A percentile compares a stretch with the other conserved stretches of the same genome.
These are phyloP conservation scores for Chlorops oryzae DNA, from an alignment of 1,140 invertebrate species.

Conservation along the genomic window DNA sequence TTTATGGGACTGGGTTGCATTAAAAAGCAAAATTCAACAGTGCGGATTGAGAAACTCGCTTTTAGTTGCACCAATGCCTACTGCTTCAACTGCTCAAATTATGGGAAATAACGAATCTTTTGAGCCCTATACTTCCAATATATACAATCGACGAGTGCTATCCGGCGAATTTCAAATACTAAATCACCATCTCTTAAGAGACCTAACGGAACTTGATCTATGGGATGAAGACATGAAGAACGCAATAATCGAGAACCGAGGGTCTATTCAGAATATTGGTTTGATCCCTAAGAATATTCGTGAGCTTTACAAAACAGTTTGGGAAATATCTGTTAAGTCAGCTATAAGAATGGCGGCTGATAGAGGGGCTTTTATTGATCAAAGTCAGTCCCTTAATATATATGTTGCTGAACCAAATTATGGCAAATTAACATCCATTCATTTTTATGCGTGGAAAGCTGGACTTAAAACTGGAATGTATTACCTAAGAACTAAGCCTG, in stretches of 20 bases:
- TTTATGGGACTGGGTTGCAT: constrained; percentile 81
- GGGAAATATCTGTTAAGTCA: constrained; percentile 95
- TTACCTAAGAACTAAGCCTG: constrained; percentile 94
- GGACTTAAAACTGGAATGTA: constrained; percentile 99
- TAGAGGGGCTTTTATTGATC: constrained; percentile 96
- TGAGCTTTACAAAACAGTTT: constrained; percentile 93
- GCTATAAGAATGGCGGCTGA: constrained; percentile 98
- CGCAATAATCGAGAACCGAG: constrained; percentile 82
- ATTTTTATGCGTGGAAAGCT: constrained; percentile 96
- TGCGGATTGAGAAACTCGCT: constrained; percentile 93
- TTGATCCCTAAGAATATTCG: constrained; percentile 85
- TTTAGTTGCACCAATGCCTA: constrained; percentile 96
- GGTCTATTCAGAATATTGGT: constrained; percentile 90
- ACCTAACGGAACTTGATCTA: constrained; percentile 82
- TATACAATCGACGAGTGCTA: constrained; percentile 88
- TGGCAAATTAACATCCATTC: constrained; percentile 93
- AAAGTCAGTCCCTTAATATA: constrained; percentile 96
- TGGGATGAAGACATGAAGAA: constrained; percentile 99
- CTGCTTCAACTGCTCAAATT: constrained; percentile 98
- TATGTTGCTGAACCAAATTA: constrained; percentile 93
- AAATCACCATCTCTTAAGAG: constrained; percentile 92
- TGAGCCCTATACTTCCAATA: constrained; percentile 97
- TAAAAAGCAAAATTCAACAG: constrained; percentile 83
- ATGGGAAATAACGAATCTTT: constrained; percentile 98
- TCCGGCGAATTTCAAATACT: constrained; percentile 89